Percentiles rank a stretch among this genome's conserved stretches.
These are phyloP conservation scores for Harpagifer antarcticus DNA, from an alignment of 2,797 vertebrate species.

Conservation along the genomic window DNA sequence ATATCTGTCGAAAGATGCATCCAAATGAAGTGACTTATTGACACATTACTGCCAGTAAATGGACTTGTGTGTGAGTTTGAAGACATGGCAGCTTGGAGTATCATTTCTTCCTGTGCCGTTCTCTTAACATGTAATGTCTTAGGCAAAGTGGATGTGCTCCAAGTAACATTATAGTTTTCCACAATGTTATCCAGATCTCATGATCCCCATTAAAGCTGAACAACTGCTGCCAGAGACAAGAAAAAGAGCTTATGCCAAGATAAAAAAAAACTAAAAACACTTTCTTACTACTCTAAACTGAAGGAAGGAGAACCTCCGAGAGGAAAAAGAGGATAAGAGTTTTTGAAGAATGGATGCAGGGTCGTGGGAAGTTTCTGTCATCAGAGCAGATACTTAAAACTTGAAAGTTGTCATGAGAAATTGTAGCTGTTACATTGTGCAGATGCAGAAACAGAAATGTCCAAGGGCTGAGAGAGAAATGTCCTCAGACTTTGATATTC, in stretches of 20 bases:
- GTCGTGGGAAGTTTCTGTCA: slow-evolving; percentile 77
- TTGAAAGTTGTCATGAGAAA: slow-evolving; percentile 55
- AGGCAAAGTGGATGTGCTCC: slow-evolving; percentile 54
- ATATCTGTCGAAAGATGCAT: not conserved
- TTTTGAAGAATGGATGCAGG: slow-evolving; percentile 62
- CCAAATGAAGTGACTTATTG: not conserved
- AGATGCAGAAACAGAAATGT: slow-evolving; percentile 59
- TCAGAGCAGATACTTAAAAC: slow-evolving; percentile 53
- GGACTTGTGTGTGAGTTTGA: slow-evolving; percentile 7
- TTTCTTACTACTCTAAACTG: slow-evolving; percentile 39
- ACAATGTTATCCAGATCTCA: slow-evolving; percentile 57
- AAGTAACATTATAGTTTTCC: slow-evolving; percentile 61
- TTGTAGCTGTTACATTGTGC: slow-evolving; percentile 59
- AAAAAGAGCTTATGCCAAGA: slow-evolving; percentile 32
- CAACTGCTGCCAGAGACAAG: slow-evolving; percentile 54
- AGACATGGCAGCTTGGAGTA: slow-evolving; percentile 3
- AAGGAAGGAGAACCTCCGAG: slow-evolving; percentile 43
- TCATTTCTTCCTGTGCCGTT: slow-evolving; percentile 22
- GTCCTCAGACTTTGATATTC: slow-evolving; percentile 35
- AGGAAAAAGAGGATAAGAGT: slow-evolving; percentile 39
- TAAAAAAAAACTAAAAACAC: slow-evolving; percentile 27
- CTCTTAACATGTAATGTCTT: slow-evolving; percentile 26
- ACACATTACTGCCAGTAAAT: slow-evolving; percentile 1
- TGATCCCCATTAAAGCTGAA: slow-evolving; percentile 53
- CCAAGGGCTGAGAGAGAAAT: slow-evolving; percentile 33